phyloP scores from a whole-genome alignment of 2,797 vertebrate species.

The Rousettus madagascariensis region DNA sequence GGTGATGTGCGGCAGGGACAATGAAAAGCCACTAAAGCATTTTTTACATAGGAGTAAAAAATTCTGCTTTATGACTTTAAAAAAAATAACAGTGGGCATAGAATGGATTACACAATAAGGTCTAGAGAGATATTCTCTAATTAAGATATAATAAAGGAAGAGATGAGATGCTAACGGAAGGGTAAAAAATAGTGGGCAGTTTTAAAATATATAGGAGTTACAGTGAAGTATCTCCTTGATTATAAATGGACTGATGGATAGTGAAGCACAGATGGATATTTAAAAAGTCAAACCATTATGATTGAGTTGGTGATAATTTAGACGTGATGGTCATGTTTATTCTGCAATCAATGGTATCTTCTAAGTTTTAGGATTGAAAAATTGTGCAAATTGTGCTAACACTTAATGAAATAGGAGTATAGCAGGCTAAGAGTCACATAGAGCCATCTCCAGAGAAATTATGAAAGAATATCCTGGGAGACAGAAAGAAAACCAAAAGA shows the following conservation, averaged over 20 bases:
- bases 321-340: neutral
- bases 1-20: neutral
- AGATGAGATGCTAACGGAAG: neutral
- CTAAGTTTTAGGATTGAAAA: neutral
- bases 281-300: neutral
- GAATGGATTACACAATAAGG: neutral
- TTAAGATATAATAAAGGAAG: neutral
- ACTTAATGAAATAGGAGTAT: neutral
- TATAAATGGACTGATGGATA: neutral
- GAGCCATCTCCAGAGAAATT: neutral
- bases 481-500: neutral
- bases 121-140: neutral
- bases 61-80: neutral
- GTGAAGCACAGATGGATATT: neutral
- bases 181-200: neutral
- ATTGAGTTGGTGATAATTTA: neutral
- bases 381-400: neutral
- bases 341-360: neutral
- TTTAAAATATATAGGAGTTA: neutral
- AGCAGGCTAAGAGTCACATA: neutral
- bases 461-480: neutral
- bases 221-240: neutral
- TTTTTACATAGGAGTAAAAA: neutral
- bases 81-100: neutral
- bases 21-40: neutral